Evolutionary conservation across 1,140 invertebrate genomes (phyloP), one percentile per base, ranked within the genome.

Genomic region (Linepithema humile): DNA sequence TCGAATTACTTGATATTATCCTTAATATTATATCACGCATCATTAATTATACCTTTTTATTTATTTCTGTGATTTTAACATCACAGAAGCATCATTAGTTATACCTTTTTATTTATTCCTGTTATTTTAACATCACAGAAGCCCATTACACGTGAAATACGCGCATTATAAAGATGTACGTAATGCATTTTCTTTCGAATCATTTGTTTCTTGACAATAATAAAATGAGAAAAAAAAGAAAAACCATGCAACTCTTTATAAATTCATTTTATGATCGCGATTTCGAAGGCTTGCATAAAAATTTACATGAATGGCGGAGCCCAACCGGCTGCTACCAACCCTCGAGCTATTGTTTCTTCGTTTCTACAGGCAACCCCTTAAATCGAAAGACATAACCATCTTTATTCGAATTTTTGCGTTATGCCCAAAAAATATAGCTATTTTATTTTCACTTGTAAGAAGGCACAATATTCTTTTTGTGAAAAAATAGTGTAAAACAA

Each of bases 241-340:
- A 20, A 75, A 43, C 3, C 17, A 62, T 62, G 43, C 40, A 65
- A 50, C 3, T n/a, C 23, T 77, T 77, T 38, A 74, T 38, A 32
- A 74, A 32, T 60, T 17, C 20, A 74, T n/a, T 23, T 77, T 77
- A 48, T 38, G 26, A 64, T 20, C 15, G 73, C n/a, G 7, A 75
- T 59, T 45, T 17, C 20, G 48, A 48, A 4, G 40, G 17, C 40
- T 20, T 20, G 40, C 23, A 38, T 38, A 38, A 32, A 73, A 73
- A 73, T 73, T 57, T 15, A 73, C 3, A 12, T 57, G 35, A 38
- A 57, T 57, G 50, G 40, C 32, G 32, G 57, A 15, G 26, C 26
- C 0, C 26, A 64, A 40, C 12, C 43, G 2, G 12, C 40, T 50
- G 26, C 29, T 38, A 62, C 7, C 17, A 77, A 75, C 10, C 2